Conservation (phyloP, 1,140 invertebrate genomes). For the Hirudo medicinalis region DNA sequence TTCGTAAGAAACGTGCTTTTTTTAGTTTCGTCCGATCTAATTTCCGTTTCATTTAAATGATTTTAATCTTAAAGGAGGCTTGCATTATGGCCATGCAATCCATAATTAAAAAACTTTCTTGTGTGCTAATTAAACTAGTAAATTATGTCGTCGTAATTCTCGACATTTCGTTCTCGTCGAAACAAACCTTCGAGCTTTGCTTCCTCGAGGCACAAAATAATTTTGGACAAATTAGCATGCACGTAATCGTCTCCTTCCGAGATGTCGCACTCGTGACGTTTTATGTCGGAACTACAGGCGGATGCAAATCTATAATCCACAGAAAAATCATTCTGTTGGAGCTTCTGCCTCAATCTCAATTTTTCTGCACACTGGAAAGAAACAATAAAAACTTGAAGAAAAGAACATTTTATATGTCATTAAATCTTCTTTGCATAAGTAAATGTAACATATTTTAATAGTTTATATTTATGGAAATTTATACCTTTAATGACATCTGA, state of each 20-base stretch:
- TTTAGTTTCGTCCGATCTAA: too few relatives aligned
- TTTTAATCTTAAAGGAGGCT: too few relatives aligned
- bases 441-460: background rate
- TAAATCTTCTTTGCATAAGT: background rate
- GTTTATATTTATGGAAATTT: background rate
- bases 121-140: too few relatives aligned
- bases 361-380: conserved; percentile 62
- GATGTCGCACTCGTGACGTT: conserved; percentile 50
- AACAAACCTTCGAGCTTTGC: conserved; percentile 53
- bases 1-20: conserved; percentile 21
- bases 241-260: conserved; percentile 39
- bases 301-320: conserved; percentile 72
- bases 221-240: conserved; percentile 72
- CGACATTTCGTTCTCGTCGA: background rate
- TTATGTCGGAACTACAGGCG: conserved; percentile 78
- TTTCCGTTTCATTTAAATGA: too few relatives aligned
- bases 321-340: conserved; percentile 78
- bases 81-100: too few relatives aligned
- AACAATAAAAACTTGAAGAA: background rate
- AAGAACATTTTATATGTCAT: background rate
- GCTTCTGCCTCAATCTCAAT: conserved; percentile 65
- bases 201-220: conserved; percentile 80
- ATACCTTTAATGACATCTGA: conserved; percentile 46
- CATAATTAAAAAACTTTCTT: too few relatives aligned
- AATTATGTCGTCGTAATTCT: too few relatives aligned